Conservation (phyloP, 2,113 vertebrate genomes). For the Mesoclemmys tuberculata region DNA sequence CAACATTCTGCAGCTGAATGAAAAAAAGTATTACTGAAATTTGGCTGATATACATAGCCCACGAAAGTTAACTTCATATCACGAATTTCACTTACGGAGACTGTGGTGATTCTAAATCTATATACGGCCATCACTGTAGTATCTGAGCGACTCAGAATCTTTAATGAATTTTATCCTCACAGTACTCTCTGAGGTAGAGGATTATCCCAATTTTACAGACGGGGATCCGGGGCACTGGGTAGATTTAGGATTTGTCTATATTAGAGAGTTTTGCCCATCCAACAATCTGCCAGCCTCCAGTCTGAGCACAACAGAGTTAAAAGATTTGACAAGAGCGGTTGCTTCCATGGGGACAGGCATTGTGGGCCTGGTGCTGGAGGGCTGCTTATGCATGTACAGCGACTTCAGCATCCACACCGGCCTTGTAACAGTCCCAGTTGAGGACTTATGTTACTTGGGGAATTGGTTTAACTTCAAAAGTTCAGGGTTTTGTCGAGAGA, state of each 20-base stretch:
- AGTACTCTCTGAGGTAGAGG: background rate
- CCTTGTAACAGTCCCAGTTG: too few relatives aligned
- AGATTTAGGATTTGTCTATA: background rate
- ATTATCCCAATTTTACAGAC: background rate
- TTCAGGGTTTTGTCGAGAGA: too few relatives aligned
- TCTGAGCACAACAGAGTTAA: too few relatives aligned
- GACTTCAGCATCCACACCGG: too few relatives aligned
- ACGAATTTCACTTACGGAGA: background rate
- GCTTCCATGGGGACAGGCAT: too few relatives aligned
- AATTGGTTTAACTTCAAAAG: too few relatives aligned
- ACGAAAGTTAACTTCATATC: background rate
- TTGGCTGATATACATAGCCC: background rate
- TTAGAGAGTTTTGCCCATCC: background rate
- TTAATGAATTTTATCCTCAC: background rate
- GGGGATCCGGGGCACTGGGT: background rate
- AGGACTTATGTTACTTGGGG: too few relatives aligned
- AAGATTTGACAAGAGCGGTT: too few relatives aligned
- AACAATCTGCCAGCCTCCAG: background rate
- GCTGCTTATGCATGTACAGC: too few relatives aligned
- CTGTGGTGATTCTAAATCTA: background rate
- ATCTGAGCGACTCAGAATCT: background rate
- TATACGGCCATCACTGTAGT: background rate
- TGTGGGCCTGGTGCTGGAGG: too few relatives aligned
- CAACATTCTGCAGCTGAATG: background rate
- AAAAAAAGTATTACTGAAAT: background rate